Evolutionary conservation across 2,888 invertebrate genomes (phyloP), one percentile per base, ranked within the genome.

Genomic region (Caenorhabditis macrosperma): DNA sequence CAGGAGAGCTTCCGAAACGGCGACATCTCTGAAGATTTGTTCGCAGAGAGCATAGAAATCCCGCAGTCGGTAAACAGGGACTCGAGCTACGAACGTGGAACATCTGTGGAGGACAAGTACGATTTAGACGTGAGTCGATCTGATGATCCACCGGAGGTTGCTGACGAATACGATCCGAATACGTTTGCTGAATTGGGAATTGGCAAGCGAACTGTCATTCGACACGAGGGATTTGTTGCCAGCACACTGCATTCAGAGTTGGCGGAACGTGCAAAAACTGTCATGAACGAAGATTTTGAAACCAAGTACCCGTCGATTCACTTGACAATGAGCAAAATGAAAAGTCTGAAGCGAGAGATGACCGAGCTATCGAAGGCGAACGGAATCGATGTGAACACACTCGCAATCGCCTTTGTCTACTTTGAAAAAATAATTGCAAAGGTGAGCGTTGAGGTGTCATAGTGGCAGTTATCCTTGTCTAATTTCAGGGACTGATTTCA

Each of bases 401-500:
- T 98, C 20, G 97, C 98, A 20, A 96, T 96, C 91, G 95, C 97
- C 0, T 97, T 96, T 91, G 97, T 97, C n/a, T 98, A 96, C 92
- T 98, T 97, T 91, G 98, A 99, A 91, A 96, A 96, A 91, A 93
- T 98, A 67, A 96, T 98, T 86, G 93, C 97, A 61, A 95, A 95
- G 84, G 92, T 91, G n/a, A 52, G 28, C 35, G 24, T 24, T 54
- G 10, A n/a, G 26, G 26, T 5, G 2, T 52, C 12, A 26, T 52
- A 5, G 12, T 7, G 26, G n/a, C 28, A 4, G 26, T 20, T 26
- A 2, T 5, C n/a, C n/a, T n/a, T n/a, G n/a, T 35, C 20, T 0
- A 41, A 38, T 86, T 86, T 6, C 86, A 92, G 91, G 91, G 95
- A 90, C 92, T 96, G 78, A 95, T 98, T 61, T 96, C 96, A 90